Evolutionary conservation across 92 coral and sea anemone species (phyloP).

Genomic region (Nematostella vectensis): DNA sequence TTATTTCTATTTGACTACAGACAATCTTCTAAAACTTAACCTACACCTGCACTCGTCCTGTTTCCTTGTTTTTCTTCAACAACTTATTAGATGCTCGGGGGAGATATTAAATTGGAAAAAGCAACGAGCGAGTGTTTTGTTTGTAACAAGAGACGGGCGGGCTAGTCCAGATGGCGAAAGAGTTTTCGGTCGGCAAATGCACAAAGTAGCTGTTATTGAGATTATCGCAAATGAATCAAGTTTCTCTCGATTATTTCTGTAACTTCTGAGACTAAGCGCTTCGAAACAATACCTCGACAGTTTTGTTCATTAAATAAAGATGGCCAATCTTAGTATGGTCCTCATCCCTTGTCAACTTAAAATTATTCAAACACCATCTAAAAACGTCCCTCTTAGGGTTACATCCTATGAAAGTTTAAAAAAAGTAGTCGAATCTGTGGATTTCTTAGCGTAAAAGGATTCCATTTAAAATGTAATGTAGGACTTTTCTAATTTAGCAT

Average conservation of each 20-base stretch:
- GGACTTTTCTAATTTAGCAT: conserved; percentile 14
- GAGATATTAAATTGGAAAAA: conserved; percentile 33
- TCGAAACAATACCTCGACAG: conserved; percentile 7
- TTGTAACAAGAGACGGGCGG: conserved; percentile 51
- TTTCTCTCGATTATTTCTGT: conserved; percentile 49
- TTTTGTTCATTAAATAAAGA: neutral
- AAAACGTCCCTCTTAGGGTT: too few relatives aligned
- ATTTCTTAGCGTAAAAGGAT: too few relatives aligned
- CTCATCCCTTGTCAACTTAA: too few relatives aligned
- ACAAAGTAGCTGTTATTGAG: conserved; percentile 38
- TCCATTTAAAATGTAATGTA: conserved; percentile 9
- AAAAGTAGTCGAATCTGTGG: too few relatives aligned
- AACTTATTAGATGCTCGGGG: conserved; percentile 12
- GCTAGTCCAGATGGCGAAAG: conserved; percentile 50
- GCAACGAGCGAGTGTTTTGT: conserved; percentile 26
- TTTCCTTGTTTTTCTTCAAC: conserved; percentile 17
- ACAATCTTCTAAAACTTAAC: too few relatives aligned
- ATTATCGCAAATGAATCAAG: conserved; percentile 37
- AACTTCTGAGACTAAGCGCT: conserved; percentile 10
- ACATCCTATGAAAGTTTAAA: too few relatives aligned
- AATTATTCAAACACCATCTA: too few relatives aligned
- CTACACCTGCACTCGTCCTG: conserved; percentile 21
- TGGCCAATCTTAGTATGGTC: too few relatives aligned
- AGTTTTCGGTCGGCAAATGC: conserved; percentile 30
- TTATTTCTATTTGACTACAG: too few relatives aligned